These are phyloP conservation scores for Nipponia nippon DNA, from an alignment of 2,113 vertebrate genomes.

Conservation along the genomic window DNA sequence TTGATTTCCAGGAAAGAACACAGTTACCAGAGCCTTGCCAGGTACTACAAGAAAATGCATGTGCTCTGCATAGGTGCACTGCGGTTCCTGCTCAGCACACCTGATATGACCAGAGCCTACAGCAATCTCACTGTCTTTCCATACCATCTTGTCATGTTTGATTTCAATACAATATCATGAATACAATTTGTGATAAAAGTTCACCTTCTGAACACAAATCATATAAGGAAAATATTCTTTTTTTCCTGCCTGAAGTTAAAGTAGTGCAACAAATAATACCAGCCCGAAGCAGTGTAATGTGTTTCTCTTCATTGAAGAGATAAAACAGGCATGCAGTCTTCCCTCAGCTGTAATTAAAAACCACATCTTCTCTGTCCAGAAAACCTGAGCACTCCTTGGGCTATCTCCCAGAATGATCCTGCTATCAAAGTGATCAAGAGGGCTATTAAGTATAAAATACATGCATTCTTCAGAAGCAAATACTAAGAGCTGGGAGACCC, in stretches of 20 bases:
- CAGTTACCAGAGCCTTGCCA: not conserved
- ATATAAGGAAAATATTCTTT: not conserved
- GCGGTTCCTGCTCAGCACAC: accelerated
- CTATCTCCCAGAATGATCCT: not conserved
- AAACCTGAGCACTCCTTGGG: not conserved
- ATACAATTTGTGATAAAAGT: not conserved
- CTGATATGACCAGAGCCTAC: not conserved
- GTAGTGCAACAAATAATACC: not conserved
- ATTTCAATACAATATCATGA: not conserved
- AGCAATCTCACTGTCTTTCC: not conserved
- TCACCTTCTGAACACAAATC: not conserved
- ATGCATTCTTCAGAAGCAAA: not conserved
- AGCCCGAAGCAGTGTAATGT: not conserved
- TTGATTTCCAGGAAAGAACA: not conserved
- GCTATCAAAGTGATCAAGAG: not conserved
- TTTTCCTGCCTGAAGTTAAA: not conserved
- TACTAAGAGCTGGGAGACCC: not conserved
- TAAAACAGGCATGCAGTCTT: not conserved
- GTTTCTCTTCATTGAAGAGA: not conserved
- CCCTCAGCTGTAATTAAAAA: not conserved
- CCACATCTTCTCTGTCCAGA: not conserved
- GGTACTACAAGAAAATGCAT: not conserved
- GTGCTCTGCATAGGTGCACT: not conserved
- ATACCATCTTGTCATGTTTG: not conserved
- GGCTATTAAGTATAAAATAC: not conserved